Base-by-base conservation (phyloP, 2,797 vertebrate species). In the Neoniphon sammara region DNA sequence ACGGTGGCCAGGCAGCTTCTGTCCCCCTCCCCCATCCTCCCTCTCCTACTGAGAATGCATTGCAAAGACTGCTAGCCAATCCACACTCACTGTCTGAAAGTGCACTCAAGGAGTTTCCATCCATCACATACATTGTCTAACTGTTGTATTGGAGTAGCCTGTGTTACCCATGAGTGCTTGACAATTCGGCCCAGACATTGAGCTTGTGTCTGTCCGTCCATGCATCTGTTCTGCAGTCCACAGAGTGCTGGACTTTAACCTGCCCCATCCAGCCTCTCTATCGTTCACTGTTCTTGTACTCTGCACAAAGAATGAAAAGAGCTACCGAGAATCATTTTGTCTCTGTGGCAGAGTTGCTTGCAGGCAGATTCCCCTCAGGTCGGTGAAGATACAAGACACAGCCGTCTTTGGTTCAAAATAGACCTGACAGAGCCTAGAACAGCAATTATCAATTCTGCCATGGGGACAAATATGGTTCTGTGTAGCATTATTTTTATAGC, bases 121-220 rank as follows among this genome's bases (percentile, higher is more conserved):
- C 90, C 93, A 92, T 93, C 89, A 90, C 91, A 91, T 85, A 87
- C 87, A 88, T 92, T 63, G 88, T 93, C 89, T 92, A 87, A 85
- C 88, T 89, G 90, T 92, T 91, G 90, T 90, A 89, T 88, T 85
- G 90, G 89, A 91, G 82, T 90, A 86, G 90, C 85, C 73, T 85
- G 87, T 91, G 89, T 90, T 89, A 88, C 91, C 91, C 87, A 85
- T 91, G 89, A 90, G 91, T 91, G 90, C 90, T 89, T 90, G 89
- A 86, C 83, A 66, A 84, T 88, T 82, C 52, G 77, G 85, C 82
- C 79, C 88, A 82, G 89, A 89, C 88, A 86, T 91, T 44, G 81
- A 88, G 89, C 85, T 88, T 81, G 87, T 88, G 89, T 91, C 91
- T 82, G 88, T 89, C 88, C 82, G 89, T 88, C 87, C 85, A 70